These are phyloP conservation scores for Hydrotaea diabolus DNA, from an alignment of 2,888 invertebrate species.

Conservation along the genomic window DNA sequence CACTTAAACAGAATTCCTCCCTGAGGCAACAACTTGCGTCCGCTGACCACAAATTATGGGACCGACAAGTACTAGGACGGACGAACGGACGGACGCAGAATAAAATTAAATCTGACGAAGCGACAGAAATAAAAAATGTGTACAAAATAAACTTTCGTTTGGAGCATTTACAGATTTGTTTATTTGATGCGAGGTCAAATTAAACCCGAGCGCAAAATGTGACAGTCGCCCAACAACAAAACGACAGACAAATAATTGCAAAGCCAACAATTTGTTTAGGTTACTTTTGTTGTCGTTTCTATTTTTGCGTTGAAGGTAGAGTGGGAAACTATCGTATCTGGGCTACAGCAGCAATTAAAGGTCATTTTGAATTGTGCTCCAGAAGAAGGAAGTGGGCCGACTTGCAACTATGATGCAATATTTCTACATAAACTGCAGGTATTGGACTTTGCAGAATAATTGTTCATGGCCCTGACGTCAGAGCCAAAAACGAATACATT, in stretches of 20 bases:
- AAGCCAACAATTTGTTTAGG: slow-evolving; percentile 25
- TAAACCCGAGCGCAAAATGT: slow-evolving; percentile 7
- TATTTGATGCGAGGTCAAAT: slow-evolving; percentile 44
- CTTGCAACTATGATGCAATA: too few species aligned
- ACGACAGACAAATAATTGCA: background rate
- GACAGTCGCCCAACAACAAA: background rate
- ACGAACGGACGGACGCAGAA: background rate
- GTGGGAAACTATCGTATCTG: background rate
- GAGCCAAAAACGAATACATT: too few species aligned
- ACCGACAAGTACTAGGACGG: background rate
- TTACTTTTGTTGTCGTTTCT: background rate
- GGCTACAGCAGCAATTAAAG: slow-evolving; percentile 10
- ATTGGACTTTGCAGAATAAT: too few species aligned
- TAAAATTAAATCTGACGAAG: slow-evolving; percentile 26
- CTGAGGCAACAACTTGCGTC: slow-evolving; percentile 44
- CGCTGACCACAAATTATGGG: slow-evolving; percentile 29
- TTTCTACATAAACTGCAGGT: too few species aligned
- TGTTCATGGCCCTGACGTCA: too few species aligned
- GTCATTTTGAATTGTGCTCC: slow-evolving; percentile 12
- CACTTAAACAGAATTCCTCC: slow-evolving; percentile 33
- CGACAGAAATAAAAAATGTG: background rate
- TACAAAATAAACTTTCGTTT: background rate
- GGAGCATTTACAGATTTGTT: slow-evolving; percentile 24
- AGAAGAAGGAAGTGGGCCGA: background rate
- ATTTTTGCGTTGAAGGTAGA: background rate